phyloP scores from a whole-genome alignment of 2,888 invertebrate genomes.

The Elysia crispata region DNA sequence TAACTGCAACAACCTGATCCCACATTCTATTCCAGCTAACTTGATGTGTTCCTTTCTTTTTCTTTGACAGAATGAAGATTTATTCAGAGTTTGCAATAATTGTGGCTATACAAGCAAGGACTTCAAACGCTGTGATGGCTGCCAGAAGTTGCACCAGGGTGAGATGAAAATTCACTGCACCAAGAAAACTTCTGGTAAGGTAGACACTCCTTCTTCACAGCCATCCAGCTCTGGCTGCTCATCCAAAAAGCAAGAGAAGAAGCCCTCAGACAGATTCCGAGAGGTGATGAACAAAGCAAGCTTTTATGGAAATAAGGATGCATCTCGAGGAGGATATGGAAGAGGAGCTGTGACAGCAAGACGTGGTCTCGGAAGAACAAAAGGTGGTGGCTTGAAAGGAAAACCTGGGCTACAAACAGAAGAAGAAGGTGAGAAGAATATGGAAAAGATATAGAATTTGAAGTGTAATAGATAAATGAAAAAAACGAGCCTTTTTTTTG shows the following conservation, averaged over 20 bases:
- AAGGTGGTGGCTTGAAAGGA: slow-evolving; percentile 50
- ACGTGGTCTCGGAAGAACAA: slow-evolving; percentile 52
- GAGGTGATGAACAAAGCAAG: background rate
- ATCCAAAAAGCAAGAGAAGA: slow-evolving; percentile 7
- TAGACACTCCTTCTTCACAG: background rate
- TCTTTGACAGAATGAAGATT: slow-evolving; percentile 50
- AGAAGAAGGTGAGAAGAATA: slow-evolving; percentile 46
- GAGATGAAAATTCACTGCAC: slow-evolving; percentile 54
- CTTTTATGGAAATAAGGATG: background rate
- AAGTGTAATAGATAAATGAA: no score
- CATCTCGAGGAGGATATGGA: slow-evolving; percentile 30
- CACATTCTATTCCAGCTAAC: background rate
- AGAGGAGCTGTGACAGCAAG: slow-evolving; percentile 39
- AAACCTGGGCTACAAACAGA: slow-evolving; percentile 50
- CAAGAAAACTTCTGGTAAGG: slow-evolving; percentile 45
- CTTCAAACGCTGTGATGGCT: slow-evolving; percentile 87
- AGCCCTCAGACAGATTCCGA: background rate
- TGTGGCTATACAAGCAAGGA: slow-evolving; percentile 89
- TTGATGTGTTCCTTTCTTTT: no score
- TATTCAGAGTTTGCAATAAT: slow-evolving; percentile 82
- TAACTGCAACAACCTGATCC: background rate
- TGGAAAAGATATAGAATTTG: no score
- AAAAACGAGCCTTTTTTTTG: no score
- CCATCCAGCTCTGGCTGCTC: background rate
- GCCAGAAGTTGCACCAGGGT: slow-evolving; percentile 76